Evolutionary conservation across 1,140 invertebrate genomes (phyloP).

Genomic region (Zaprionus camerounensis): DNA sequence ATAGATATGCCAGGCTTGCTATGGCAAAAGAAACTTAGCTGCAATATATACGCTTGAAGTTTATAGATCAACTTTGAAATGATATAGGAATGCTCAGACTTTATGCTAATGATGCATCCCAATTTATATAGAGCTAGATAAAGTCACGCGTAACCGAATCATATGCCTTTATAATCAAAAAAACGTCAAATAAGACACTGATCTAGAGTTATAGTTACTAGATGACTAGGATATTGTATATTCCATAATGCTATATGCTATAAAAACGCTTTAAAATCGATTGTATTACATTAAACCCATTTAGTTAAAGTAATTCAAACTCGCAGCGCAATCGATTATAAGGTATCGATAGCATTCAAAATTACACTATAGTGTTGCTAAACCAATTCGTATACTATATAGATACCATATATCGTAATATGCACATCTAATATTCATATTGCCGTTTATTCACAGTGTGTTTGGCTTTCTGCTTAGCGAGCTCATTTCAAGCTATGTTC

Average conservation of each 20-base stretch:
- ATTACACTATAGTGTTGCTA: not conserved
- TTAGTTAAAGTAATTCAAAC: not conserved
- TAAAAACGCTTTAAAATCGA: too few species aligned
- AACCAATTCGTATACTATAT: not conserved
- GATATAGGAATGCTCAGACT: too few species aligned
- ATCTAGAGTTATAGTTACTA: too few species aligned
- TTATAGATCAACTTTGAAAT: not conserved
- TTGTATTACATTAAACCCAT: not conserved
- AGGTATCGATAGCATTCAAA: not conserved
- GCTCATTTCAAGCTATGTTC: not conserved
- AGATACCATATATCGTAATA: not conserved
- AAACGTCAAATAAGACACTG: too few species aligned
- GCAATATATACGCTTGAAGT: not conserved
- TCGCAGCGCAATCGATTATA: not conserved
- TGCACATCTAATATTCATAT: conserved; percentile 11
- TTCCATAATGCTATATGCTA: too few species aligned
- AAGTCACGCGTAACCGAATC: too few species aligned
- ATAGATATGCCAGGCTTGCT: not conserved
- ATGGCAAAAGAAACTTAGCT: not conserved
- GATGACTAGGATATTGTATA: too few species aligned
- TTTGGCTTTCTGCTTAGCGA: conserved; percentile 38
- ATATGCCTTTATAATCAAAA: too few species aligned
- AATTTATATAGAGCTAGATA: too few species aligned
- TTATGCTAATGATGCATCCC: too few species aligned
- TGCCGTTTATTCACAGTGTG: not conserved